Conservation (phyloP, 2,797 vertebrate species). For the Clamator glandarius region DNA sequence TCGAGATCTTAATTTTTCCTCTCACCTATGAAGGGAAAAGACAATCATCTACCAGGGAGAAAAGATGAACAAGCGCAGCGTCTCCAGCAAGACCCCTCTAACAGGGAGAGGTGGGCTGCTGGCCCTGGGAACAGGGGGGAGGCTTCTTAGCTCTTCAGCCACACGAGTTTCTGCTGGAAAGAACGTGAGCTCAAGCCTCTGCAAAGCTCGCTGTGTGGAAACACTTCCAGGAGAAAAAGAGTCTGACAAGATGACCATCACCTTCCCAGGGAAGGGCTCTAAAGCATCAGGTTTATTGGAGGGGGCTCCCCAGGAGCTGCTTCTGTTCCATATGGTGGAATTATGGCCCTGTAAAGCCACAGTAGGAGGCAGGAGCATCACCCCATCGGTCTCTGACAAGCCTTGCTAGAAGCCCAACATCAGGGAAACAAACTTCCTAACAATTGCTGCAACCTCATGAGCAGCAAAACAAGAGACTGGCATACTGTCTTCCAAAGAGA, state of each 20-base stretch:
- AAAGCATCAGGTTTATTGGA: too few species aligned
- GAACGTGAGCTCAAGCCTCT: fast-evolving
- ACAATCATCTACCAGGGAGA: too few species aligned
- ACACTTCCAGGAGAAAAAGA: fast-evolving
- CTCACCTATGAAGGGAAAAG: not conserved
- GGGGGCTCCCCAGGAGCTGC: not conserved
- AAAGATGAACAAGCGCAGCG: fast-evolving
- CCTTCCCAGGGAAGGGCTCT: not conserved
- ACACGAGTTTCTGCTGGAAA: not conserved
- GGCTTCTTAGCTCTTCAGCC: not conserved
- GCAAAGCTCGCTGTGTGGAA: fast-evolving
- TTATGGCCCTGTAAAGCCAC: not conserved
- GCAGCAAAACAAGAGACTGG: not conserved
- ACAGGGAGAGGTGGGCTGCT: not conserved
- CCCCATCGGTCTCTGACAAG: not conserved
- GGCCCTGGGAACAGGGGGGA: not conserved
- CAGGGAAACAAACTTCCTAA: not conserved
- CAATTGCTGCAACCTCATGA: not conserved
- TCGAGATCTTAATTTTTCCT: not conserved
- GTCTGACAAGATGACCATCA: fast-evolving
- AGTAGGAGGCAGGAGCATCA: not conserved
- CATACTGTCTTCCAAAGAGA: not conserved
- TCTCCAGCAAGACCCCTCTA: fast-evolving
- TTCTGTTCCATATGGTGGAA: fast-evolving
- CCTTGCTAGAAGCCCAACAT: not conserved